A percentile compares a stretch with the other conserved stretches of the same genome.
phyloP scores from a whole-genome alignment of 2,797 vertebrate genomes.

The Uromys caudimaculatus region DNA sequence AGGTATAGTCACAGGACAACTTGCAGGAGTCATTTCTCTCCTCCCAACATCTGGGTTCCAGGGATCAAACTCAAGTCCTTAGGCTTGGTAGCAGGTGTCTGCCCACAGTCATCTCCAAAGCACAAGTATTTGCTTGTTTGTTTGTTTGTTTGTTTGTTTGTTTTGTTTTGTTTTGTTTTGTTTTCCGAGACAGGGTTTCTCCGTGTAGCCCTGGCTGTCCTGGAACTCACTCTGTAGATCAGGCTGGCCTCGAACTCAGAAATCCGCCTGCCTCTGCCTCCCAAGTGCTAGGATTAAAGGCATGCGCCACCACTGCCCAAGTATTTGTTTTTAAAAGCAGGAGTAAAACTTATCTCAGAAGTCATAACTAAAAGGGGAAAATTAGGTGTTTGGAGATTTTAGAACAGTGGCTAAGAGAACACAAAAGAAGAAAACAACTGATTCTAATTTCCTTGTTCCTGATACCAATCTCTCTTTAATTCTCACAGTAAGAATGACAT shows the following conservation, averaged over 20 bases:
- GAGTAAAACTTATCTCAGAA: slow-evolving; percentile 46
- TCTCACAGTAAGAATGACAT: neutral
- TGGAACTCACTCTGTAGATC: no score
- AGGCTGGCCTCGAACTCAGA: no score
- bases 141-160: no score
- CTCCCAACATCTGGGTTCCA: neutral
- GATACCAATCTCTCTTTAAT: slow-evolving; percentile 64
- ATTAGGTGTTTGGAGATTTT: slow-evolving; percentile 52
- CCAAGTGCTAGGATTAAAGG: no score
- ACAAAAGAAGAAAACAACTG: neutral
- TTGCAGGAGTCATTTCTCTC: neutral
- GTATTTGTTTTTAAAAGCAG: neutral
- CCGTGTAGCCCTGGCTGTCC: no score
- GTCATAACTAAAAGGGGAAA: slow-evolving; percentile 46
- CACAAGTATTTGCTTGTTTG: neutral
- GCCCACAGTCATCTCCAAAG: neutral
- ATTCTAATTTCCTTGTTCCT: slow-evolving; percentile 72
- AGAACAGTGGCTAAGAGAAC: slow-evolving; percentile 48
- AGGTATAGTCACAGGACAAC: neutral
- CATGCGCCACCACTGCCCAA: no score
- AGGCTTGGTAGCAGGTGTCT: neutral
- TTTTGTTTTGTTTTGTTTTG: no score
- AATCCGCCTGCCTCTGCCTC: no score
- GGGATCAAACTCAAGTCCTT: neutral
- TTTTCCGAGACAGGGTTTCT: no score